Evolutionary conservation across 2,888 invertebrate genomes (phyloP).

Genomic region (Sialis fuliginosa): DNA sequence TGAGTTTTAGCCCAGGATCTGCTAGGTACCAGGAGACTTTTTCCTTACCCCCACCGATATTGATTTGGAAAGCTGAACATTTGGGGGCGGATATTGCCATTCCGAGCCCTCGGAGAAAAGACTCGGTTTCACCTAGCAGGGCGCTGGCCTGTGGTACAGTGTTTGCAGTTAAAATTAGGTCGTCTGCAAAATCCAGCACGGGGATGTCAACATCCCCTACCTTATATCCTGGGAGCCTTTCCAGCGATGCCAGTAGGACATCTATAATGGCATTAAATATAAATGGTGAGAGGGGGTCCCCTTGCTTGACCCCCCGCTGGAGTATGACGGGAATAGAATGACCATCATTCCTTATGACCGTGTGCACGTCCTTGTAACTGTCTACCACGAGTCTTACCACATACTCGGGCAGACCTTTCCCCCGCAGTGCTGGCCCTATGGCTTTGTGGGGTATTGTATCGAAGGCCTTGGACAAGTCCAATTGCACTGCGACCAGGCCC

Average conservation of each 20-base stretch:
- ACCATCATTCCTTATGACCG: neutral
- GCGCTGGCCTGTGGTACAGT: constrained; percentile 9
- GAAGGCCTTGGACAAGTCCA: constrained; percentile 22
- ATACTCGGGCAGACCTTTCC: neutral
- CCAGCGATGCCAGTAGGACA: neutral
- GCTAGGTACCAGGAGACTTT: constrained; percentile 6
- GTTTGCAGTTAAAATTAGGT: constrained; percentile 11
- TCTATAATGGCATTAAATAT: constrained; percentile 13
- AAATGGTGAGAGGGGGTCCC: constrained; percentile 16
- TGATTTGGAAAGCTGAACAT: neutral
- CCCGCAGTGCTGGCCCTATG: constrained; percentile 13
- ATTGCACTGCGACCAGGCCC: constrained; percentile 17
- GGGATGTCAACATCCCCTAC: neutral
- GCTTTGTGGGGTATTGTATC: constrained; percentile 11
- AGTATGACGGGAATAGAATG: neutral
- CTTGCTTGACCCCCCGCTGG: constrained; percentile 16
- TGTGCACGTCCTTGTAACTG: neutral
- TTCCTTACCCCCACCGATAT: neutral
- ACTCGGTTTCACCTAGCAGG: neutral
- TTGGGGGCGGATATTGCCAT: neutral
- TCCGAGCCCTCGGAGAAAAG: neutral
- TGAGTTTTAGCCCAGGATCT: neutral
- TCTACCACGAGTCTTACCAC: neutral
- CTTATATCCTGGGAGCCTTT: neutral
- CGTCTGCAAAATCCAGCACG: neutral